Conservation (phyloP, 2,113 vertebrate species). For the Procapra przewalskii region DNA sequence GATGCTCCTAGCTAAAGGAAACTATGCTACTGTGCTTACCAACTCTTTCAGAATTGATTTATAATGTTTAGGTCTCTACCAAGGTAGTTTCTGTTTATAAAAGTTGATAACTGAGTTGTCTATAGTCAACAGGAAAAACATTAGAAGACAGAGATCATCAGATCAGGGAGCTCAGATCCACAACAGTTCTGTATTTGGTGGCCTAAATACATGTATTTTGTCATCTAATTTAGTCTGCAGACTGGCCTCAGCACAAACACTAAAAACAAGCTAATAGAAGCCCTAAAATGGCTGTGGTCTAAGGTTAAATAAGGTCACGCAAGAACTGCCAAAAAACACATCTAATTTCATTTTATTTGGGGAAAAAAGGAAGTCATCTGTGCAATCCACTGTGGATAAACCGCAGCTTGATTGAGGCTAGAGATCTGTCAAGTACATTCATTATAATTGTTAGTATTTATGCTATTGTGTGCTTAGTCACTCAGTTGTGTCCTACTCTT, state of each 20-base stretch:
- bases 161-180: neutral
- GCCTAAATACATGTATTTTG: neutral
- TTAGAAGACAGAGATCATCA: neutral
- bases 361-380: constrained; percentile 17
- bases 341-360: constrained; percentile 33
- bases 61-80: neutral
- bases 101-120: neutral
- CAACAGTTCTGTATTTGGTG: neutral
- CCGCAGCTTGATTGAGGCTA: neutral
- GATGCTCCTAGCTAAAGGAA: neutral
- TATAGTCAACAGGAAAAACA: neutral
- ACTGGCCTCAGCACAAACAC: constrained; percentile 22
- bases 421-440: neutral
- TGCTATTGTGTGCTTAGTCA: neutral
- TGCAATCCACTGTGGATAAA: constrained; percentile 8
- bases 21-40: neutral
- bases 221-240: constrained; percentile 14
- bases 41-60: neutral
- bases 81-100: neutral
- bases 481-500: neutral
- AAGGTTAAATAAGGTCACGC: neutral
- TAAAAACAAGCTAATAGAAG: constrained; percentile 14
- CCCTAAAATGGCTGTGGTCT: neutral
- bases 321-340: constrained; percentile 45
- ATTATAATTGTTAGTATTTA: neutral